phyloP scores from a whole-genome alignment of 2,113 vertebrate genomes.

The Oreochromis aureus region DNA sequence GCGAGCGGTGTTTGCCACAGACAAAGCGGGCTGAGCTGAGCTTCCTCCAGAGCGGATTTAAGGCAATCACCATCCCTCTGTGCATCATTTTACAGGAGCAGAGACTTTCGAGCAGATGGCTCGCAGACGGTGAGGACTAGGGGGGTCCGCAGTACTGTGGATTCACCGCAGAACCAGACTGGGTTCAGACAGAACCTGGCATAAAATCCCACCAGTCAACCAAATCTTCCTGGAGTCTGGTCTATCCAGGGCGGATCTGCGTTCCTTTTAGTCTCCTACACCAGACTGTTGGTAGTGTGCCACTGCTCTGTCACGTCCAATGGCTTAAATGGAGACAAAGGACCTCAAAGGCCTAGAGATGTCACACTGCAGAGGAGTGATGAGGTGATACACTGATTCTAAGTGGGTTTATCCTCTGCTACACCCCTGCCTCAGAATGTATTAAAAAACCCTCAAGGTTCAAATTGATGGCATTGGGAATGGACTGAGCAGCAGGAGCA shows the following conservation, averaged over 20 bases:
- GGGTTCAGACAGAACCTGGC: constrained; percentile 53
- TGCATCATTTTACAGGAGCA: constrained; percentile 51
- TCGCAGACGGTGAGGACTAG: constrained; percentile 49
- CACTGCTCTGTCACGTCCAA: constrained; percentile 22
- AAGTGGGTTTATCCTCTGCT: constrained; percentile 2
- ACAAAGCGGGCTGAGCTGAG: constrained; percentile 38
- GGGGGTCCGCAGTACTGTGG: constrained; percentile 20
- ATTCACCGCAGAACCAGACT: constrained; percentile 47
- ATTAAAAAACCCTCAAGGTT: constrained; percentile 17
- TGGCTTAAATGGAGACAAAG: constrained; percentile 19
- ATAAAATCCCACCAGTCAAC: constrained; percentile 20
- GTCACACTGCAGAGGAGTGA: constrained; percentile 18
- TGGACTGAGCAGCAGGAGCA: not conserved
- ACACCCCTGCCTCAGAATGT: not conserved
- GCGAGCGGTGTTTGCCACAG: not conserved
- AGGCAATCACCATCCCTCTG: constrained; percentile 44
- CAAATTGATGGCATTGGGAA: constrained; percentile 12
- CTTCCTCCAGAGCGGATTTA: constrained; percentile 52
- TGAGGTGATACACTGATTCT: constrained; percentile 1
- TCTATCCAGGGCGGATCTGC: constrained; percentile 11
- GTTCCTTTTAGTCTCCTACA: constrained; percentile 25
- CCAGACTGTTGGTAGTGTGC: constrained; percentile 25
- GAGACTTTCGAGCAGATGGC: constrained; percentile 59
- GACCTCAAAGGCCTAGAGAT: constrained; percentile 1
- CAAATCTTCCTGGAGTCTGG: constrained; percentile 33